A percentile compares a stretch with the other conserved stretches of the same genome.
These are phyloP conservation scores for Rotaria sp. DNA, from an alignment of 2,888 invertebrate species.

Conservation along the genomic window DNA sequence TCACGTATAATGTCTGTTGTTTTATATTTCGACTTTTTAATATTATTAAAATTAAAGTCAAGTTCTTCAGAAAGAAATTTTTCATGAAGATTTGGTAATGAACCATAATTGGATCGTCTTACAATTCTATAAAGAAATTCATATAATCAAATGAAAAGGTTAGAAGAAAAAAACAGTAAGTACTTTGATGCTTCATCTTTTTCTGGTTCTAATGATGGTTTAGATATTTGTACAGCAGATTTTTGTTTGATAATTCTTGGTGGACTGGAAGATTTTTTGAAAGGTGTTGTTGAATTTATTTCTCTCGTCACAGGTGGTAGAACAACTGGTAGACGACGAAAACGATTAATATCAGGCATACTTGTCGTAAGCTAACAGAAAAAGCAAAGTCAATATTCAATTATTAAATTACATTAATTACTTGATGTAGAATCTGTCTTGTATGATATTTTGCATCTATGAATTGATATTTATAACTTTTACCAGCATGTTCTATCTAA, in stretches of 20 bases:
- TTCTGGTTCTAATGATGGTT: not conserved
- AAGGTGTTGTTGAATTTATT: not conserved
- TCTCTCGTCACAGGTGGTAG: not conserved
- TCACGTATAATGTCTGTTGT: conserved; percentile 33
- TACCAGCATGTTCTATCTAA: not conserved
- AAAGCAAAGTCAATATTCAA: not conserved
- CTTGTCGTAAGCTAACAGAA: not conserved
- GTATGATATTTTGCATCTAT: not conserved
- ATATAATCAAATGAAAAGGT: not conserved
- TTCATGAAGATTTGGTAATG: conserved; percentile 33
- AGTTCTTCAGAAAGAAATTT: conserved; percentile 32
- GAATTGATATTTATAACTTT: not conserved
- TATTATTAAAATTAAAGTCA: conserved; percentile 27
- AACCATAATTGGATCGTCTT: not conserved
- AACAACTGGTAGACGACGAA: not conserved
- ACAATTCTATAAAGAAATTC: not conserved
- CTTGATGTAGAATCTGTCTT: not conserved
- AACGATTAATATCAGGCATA: not conserved
- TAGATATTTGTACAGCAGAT: not conserved
- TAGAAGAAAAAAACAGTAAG: not conserved
- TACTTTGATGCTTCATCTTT: too few relatives aligned
- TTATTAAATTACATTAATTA: not conserved
- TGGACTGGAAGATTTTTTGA: not conserved
- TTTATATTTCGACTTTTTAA: conserved; percentile 31
- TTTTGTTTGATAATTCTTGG: not conserved